Base-by-base conservation (phyloP, 2,888 invertebrate species). In the Cecidostiba fungosa region DNA sequence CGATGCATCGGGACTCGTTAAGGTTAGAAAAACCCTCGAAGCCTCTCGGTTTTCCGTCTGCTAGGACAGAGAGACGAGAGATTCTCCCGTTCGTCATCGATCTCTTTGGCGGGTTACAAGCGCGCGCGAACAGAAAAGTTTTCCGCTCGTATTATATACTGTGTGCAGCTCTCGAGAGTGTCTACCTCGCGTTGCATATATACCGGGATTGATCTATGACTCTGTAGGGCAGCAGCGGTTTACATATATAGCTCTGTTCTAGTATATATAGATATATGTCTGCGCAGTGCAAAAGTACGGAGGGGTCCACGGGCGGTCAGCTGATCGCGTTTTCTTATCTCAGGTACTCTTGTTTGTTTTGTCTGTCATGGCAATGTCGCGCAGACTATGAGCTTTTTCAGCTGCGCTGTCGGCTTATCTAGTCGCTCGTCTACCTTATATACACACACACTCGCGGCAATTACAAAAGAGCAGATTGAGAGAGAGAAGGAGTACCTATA, bases 391-490 rank as follows among this genome's bases (percentile, higher is more conserved):
- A 14, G 0, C 3, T 16, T 50, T 50, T 19, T 19, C 19, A 16
- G 50, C 50, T 16, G 19, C 50, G 50, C 50, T 19, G 19, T 50
- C 19, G 50, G 3, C 19, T 19, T 50, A 50, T 50, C 16, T 50
- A 50, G 50, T 5, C 50, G 50, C 50, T 19, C 54, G 54, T 54
- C 54, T 23, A 50, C 16, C 12, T 50, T n/a, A n/a, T n/a, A n/a
- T n/a, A n/a, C n/a, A 50, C 14, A 50, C 2, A 19, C 3, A 50
- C 50, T 19, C 54, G 54, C 54, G 54, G 8, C 23, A n/a, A 59
- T 59, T 59, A 59, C 54, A 59, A 59, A 59, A 59, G 23, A 59
- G n/a, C n/a, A 59, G 23, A 59, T n/a, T n/a, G 54, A 23, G n/a
- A n/a, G 26, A 14, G 29, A 26, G 66, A 66, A 29, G 66, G 66